phyloP scores from a whole-genome alignment of 2,797 vertebrate species.

The Phalanger gymnotis region DNA sequence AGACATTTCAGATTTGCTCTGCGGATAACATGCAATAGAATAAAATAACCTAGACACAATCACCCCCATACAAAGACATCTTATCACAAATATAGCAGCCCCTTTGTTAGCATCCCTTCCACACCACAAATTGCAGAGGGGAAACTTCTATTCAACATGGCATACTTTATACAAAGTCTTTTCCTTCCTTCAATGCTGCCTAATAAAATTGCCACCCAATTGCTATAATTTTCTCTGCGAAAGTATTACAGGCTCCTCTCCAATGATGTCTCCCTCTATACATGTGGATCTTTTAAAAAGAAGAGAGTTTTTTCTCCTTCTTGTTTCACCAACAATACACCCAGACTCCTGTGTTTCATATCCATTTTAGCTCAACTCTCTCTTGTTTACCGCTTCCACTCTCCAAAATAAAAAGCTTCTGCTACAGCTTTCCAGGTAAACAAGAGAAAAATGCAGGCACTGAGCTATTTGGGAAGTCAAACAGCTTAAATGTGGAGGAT shows the following conservation, averaged over 20 bases:
- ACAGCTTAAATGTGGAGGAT: background rate
- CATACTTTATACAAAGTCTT: background rate
- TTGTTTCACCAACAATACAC: background rate
- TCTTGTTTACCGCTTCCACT: background rate
- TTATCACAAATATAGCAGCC: background rate
- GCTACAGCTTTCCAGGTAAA: background rate
- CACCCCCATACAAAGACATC: background rate
- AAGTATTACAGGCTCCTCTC: too few relatives aligned
- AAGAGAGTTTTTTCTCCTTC: background rate
- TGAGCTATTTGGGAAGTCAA: background rate
- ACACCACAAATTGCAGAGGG: background rate
- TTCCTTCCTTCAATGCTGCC: conserved; percentile 7
- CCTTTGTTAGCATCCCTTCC: background rate
- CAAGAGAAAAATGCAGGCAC: rapidly evolving
- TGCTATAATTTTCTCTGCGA: background rate
- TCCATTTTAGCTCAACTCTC: rapidly evolving
- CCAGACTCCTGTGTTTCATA: rapidly evolving
- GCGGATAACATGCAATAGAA: background rate
- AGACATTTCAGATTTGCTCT: background rate
- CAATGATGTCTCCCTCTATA: background rate
- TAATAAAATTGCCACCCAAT: background rate
- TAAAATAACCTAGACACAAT: conserved; percentile 35
- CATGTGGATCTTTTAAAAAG: background rate
- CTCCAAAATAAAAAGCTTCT: background rate
- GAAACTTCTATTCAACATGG: background rate